phyloP scores from a whole-genome alignment of 2,888 invertebrate genomes.

The Luffia ferchaultella region DNA sequence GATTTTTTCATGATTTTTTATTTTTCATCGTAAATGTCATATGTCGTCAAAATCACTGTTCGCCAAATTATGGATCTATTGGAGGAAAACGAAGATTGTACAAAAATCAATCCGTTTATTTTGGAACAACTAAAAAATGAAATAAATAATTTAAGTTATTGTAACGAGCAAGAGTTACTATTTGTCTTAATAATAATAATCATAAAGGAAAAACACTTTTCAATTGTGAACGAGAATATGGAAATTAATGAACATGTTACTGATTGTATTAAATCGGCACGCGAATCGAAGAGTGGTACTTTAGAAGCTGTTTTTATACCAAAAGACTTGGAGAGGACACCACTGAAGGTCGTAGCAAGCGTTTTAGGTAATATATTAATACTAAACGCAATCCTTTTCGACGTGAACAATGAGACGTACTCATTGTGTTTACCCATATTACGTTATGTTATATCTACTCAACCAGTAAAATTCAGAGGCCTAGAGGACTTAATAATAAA shows the following conservation, averaged over 20 bases:
- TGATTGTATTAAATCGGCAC: slow-evolving; percentile 21
- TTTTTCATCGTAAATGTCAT: too few relatives aligned
- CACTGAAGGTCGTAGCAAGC: slow-evolving; percentile 22
- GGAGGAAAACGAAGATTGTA: not conserved
- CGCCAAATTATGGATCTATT: not conserved
- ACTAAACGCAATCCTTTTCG: slow-evolving; percentile 22
- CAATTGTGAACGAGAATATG: slow-evolving; percentile 17
- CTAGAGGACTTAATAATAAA: not conserved
- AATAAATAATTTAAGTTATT: not conserved
- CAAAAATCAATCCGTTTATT: not conserved
- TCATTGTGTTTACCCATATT: slow-evolving; percentile 23
- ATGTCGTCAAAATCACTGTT: too few relatives aligned
- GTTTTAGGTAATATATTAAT: slow-evolving; percentile 22
- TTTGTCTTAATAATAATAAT: slow-evolving; percentile 27
- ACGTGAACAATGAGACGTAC: slow-evolving; percentile 19
- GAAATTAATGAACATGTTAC: slow-evolving; percentile 16
- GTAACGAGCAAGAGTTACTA: slow-evolving; percentile 30
- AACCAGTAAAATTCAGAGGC: not conserved
- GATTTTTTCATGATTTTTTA: too few relatives aligned
- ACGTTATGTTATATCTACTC: slow-evolving; percentile 13
- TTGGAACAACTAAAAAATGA: not conserved
- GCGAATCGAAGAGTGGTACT: slow-evolving; percentile 12
- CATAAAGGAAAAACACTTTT: slow-evolving; percentile 31
- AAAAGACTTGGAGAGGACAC: slow-evolving; percentile 18
- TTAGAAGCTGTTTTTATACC: slow-evolving; percentile 22